Percentiles rank a stretch among this genome's conserved stretches.
phyloP scores from a whole-genome alignment of 2,888 invertebrate species.

The Lithosia quadra region DNA sequence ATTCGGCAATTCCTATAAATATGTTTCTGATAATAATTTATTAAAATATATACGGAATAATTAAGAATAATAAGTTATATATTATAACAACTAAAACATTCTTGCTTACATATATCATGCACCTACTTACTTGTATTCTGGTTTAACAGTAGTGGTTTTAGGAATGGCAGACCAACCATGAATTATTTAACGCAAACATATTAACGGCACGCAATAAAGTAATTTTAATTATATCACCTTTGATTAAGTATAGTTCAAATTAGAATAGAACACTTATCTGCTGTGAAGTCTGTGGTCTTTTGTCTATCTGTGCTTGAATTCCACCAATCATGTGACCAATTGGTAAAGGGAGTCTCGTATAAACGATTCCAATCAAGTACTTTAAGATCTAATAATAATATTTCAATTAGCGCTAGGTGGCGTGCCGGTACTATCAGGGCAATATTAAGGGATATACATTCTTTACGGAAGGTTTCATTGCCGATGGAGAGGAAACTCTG shows the following conservation, averaged over 20 bases:
- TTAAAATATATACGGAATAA: no score
- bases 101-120: no score
- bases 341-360: background rate
- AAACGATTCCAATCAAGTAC: background rate
- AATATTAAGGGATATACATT: no score
- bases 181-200: background rate
- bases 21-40: background rate
- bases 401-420: no score
- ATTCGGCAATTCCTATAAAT: background rate
- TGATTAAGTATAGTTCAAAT: background rate
- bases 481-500: no score
- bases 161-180: background rate
- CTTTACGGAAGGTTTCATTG: no score
- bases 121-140: background rate
- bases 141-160: background rate
- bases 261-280: background rate
- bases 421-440: no score
- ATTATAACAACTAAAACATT: background rate
- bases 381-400: no score
- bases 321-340: no score
- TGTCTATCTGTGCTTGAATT: no score
- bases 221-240: conserved; percentile 5
- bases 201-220: conserved; percentile 2
- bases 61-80: background rate
- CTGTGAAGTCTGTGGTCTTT: background rate